Conservation (phyloP, 2,797 vertebrate species). For the Tangara arthus region DNA sequence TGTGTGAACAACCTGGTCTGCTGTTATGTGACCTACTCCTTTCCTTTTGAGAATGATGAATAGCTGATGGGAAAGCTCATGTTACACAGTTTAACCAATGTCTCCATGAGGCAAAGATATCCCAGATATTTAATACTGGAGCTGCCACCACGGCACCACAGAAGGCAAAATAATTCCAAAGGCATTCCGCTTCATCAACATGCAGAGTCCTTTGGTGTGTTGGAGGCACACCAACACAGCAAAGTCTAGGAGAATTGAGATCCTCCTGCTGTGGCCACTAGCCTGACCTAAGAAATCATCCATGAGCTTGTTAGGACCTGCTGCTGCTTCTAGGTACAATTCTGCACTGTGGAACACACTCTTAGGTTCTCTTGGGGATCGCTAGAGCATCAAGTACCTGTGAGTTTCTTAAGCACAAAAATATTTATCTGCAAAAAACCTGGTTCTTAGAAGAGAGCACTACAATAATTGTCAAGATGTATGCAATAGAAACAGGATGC, state of each 20-base stretch:
- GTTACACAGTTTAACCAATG: background rate
- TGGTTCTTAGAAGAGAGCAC: background rate
- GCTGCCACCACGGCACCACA: background rate
- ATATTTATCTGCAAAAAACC: background rate
- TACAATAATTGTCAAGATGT: constrained; percentile 41
- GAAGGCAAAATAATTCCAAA: background rate
- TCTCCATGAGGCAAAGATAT: background rate
- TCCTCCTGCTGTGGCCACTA: background rate
- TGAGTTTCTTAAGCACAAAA: background rate
- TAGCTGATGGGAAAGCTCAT: background rate
- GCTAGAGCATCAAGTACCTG: background rate
- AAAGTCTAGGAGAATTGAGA: background rate
- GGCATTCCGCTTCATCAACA: background rate
- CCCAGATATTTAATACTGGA: background rate
- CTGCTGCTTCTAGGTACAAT: background rate
- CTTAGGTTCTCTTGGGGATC: background rate
- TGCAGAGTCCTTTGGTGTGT: accelerated
- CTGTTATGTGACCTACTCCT: background rate
- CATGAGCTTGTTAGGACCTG: background rate
- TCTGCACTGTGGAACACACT: background rate
- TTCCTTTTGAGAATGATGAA: background rate
- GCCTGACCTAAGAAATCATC: background rate
- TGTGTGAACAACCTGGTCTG: background rate
- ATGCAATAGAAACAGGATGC: constrained; percentile 4
- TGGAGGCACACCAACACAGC: background rate